A percentile compares a stretch with the other conserved stretches of the same genome.
Conservation (phyloP, 1,140 invertebrate genomes). For the Zaprionus vittiger region DNA sequence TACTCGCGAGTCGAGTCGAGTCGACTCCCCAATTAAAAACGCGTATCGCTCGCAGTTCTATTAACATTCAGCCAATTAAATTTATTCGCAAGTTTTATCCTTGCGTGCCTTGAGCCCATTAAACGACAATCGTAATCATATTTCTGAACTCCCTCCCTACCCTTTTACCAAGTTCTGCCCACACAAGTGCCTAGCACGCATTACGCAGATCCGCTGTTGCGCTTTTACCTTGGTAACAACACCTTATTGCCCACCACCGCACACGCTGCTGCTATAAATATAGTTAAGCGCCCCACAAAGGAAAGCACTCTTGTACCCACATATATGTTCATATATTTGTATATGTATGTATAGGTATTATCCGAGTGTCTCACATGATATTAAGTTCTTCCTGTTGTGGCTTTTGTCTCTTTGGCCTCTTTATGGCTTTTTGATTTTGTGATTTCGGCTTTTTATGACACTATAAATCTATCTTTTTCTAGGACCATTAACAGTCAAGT, state of each 20-base stretch:
- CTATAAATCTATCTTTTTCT: constrained; percentile 52
- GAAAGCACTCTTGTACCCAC: neutral
- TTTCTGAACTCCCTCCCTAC: constrained; percentile 38
- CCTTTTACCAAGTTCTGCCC: neutral
- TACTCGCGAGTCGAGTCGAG: neutral
- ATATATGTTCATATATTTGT: constrained; percentile 6
- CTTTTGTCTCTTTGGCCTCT: constrained; percentile 1
- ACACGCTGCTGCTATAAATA: constrained; percentile 4
- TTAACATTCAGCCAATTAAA: constrained; percentile 65
- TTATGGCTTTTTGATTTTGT: constrained; percentile 36
- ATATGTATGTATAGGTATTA: neutral
- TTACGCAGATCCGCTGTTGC: constrained; percentile 42
- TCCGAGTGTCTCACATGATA: constrained; percentile 22
- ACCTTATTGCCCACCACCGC: neutral
- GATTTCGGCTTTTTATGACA: constrained; percentile 30
- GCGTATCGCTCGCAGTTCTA: constrained; percentile 65
- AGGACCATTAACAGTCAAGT: constrained; percentile 51
- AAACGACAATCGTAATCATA: constrained; percentile 35
- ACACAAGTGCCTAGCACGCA: constrained; percentile 75
- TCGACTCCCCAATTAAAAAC: constrained; percentile 63
- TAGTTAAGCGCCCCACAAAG: neutral
- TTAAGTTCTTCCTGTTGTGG: constrained; percentile 6
- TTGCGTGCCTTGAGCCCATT: constrained; percentile 68
- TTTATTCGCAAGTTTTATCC: constrained; percentile 57
- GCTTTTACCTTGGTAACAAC: constrained; percentile 28